These are phyloP conservation scores for Oeneis ivallda DNA, from an alignment of 2,888 invertebrate species.

Conservation along the genomic window DNA sequence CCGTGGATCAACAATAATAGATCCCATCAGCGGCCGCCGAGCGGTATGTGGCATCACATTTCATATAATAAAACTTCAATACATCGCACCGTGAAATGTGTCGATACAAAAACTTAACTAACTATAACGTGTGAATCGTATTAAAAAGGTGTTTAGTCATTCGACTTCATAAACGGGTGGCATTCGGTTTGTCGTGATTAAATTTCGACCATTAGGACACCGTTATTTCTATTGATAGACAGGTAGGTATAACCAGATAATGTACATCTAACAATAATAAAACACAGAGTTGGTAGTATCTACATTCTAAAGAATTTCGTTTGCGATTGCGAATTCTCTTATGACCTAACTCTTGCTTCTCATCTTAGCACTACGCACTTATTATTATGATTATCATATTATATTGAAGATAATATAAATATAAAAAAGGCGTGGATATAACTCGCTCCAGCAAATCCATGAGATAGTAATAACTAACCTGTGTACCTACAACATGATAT, in stretches of 20 bases:
- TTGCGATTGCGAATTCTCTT: conserved; percentile 41
- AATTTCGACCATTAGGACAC: conserved; percentile 78
- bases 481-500: too few relatives aligned
- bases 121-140: conserved; percentile 82
- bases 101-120: conserved; percentile 80
- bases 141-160: conserved; percentile 81
- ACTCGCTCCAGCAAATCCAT: too few relatives aligned
- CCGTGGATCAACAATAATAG: conserved; percentile 80
- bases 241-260: conserved; percentile 60
- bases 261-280: conserved; percentile 60
- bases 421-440: too few relatives aligned
- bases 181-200: conserved; percentile 81
- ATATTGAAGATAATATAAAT: too few relatives aligned
- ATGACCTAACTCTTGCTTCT: too few relatives aligned
- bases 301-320: conserved; percentile 57
- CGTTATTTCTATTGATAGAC: conserved; percentile 65
- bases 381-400: too few relatives aligned
- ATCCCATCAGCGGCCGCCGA: conserved; percentile 68
- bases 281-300: too few relatives aligned
- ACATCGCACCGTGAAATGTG: conserved; percentile 80
- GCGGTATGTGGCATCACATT: conserved; percentile 78
- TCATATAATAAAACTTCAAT: conserved; percentile 80
- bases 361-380: too few relatives aligned
- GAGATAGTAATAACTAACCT: too few relatives aligned
- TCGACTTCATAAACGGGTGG: conserved; percentile 79